phyloP scores from a whole-genome alignment of 2,797 vertebrate genomes.

The Hypotaenidia okinawae region DNA sequence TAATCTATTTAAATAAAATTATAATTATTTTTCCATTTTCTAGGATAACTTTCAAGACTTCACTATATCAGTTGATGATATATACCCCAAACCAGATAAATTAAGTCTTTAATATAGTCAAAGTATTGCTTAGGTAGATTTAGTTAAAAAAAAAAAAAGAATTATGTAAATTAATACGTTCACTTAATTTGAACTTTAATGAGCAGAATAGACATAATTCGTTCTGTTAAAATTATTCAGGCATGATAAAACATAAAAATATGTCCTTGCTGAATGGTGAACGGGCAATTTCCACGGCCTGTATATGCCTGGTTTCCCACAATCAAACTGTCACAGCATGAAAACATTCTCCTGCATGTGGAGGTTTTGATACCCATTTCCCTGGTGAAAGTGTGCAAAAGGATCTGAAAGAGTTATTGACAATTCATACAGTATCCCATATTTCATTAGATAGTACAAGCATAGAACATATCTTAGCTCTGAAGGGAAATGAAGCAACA shows the following conservation, averaged over 20 bases:
- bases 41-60: not conserved
- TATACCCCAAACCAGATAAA: not conserved
- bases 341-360: conserved; percentile 53
- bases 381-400: conserved; percentile 57
- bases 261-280: conserved; percentile 61
- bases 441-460: conserved; percentile 59
- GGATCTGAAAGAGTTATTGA: conserved; percentile 63
- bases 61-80: not conserved
- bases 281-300: conserved; percentile 63
- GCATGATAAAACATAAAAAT: conserved; percentile 56
- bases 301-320: conserved; percentile 60
- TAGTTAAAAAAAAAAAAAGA: not conserved
- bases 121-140: not conserved
- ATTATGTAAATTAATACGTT: not conserved
- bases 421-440: conserved; percentile 73
- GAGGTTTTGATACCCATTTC: conserved; percentile 65
- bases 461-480: conserved; percentile 65
- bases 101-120: not conserved
- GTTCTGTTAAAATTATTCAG: conserved; percentile 58
- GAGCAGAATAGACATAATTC: conserved; percentile 52
- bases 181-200: conserved; percentile 52
- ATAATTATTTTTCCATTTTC: not conserved
- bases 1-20: not conserved
- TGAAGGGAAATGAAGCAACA: conserved; percentile 68
- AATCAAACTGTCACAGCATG: conserved; percentile 69